Conservation (phyloP, 2,888 invertebrate species). For the Epirrhoe alternata region DNA sequence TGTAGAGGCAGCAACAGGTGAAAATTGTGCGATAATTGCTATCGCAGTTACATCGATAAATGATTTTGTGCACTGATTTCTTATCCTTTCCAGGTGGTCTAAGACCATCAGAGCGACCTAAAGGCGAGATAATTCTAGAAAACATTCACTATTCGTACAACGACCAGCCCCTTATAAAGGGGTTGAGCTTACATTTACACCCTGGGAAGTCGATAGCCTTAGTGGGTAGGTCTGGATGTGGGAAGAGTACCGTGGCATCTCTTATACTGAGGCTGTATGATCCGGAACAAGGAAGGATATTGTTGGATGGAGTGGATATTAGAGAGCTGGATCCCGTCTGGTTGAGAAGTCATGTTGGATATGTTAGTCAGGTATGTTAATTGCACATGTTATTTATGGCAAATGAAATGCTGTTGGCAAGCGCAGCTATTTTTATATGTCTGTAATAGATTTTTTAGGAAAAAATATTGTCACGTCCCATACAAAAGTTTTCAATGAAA, state of each 20-base stretch:
- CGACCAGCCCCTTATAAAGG: slow-evolving; percentile 82
- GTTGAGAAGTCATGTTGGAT: slow-evolving; percentile 94
- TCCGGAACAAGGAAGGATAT: slow-evolving; percentile 88
- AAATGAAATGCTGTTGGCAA: neutral
- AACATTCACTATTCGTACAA: slow-evolving; percentile 91
- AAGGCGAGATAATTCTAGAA: slow-evolving; percentile 90
- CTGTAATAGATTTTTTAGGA: no score
- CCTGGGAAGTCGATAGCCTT: slow-evolving; percentile 91
- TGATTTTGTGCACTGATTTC: neutral
- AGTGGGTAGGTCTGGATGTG: slow-evolving; percentile 96
- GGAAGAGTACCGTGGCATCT: slow-evolving; percentile 96
- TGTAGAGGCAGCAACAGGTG: no score
- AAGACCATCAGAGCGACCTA: slow-evolving; percentile 79
- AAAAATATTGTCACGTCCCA: no score
- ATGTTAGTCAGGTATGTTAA: slow-evolving; percentile 90
- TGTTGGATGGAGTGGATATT: slow-evolving; percentile 92
- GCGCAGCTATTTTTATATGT: no score
- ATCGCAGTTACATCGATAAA: no score
- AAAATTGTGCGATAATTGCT: no score
- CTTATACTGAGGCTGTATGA: slow-evolving; percentile 95
- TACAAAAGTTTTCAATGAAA: no score
- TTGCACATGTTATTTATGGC: no score
- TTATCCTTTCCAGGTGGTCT: slow-evolving; percentile 84
- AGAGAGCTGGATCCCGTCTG: slow-evolving; percentile 91
- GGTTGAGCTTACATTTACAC: slow-evolving; percentile 87